Conservation (phyloP, 2,113 vertebrate species). For the Chionodraco myersi region DNA sequence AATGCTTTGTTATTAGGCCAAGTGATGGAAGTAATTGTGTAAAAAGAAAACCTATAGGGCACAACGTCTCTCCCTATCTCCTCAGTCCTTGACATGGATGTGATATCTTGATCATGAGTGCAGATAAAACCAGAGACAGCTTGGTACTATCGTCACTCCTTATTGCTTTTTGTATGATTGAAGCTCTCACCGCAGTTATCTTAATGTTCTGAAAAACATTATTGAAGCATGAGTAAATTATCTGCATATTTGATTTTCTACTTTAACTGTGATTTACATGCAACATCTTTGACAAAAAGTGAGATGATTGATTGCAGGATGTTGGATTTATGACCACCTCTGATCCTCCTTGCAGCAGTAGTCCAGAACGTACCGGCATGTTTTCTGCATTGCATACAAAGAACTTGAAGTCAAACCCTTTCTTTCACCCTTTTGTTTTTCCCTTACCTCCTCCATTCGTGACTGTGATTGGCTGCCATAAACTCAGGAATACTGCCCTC, state of each 20-base stretch:
- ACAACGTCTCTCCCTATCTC: background rate
- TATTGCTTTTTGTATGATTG: too few species aligned
- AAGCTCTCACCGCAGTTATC: background rate
- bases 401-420: background rate
- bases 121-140: background rate
- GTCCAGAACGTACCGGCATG: background rate
- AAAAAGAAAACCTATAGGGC: background rate
- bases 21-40: background rate
- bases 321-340: background rate
- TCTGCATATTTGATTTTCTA: background rate
- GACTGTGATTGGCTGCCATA: slow-evolving; percentile 54
- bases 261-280: background rate
- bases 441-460: slow-evolving; percentile 3
- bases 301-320: background rate
- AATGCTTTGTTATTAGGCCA: background rate
- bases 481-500: background rate
- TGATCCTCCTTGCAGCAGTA: background rate
- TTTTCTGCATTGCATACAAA: background rate
- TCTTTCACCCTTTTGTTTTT: background rate
- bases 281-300: background rate
- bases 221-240: background rate
- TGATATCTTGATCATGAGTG: background rate
- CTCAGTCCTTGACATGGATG: background rate
- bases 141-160: too few species aligned
- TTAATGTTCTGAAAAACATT: background rate